These are phyloP conservation scores for Callimorpha dominula DNA, from an alignment of 2,888 invertebrate species.

Conservation along the genomic window DNA sequence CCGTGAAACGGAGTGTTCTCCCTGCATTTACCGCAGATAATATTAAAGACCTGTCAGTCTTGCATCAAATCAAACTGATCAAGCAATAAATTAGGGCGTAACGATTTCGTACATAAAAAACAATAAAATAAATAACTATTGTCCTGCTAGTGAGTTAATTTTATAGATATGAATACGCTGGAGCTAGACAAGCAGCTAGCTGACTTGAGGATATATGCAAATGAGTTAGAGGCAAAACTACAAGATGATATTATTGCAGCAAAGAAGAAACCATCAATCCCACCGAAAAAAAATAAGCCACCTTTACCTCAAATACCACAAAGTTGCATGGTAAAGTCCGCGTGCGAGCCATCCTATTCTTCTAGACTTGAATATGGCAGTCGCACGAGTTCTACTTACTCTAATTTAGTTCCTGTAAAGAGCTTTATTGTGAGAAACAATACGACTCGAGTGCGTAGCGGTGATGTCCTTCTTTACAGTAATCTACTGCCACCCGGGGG, in stretches of 20 bases:
- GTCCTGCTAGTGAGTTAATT: slow-evolving; percentile 25
- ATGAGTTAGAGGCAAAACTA: slow-evolving; percentile 81
- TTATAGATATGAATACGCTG: slow-evolving; percentile 76
- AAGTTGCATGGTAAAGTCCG: slow-evolving; percentile 91
- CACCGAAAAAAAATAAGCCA: slow-evolving; percentile 81
- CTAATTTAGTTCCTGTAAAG: slow-evolving; percentile 83
- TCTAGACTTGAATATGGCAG: slow-evolving; percentile 88
- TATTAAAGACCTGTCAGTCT: slow-evolving; percentile 34
- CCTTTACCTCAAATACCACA: slow-evolving; percentile 90
- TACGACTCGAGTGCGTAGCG: slow-evolving; percentile 74
- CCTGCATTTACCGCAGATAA: slow-evolving; percentile 38
- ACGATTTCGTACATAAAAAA: slow-evolving; percentile 34
- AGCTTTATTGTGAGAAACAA: slow-evolving; percentile 83
- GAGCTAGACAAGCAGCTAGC: slow-evolving; percentile 82
- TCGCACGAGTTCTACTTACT: slow-evolving; percentile 81
- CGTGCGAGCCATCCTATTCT: slow-evolving; percentile 92
- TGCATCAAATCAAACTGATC: slow-evolving; percentile 31
- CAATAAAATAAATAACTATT: slow-evolving; percentile 34
- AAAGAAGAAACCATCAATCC: slow-evolving; percentile 81
- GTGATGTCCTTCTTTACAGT: slow-evolving; percentile 81
- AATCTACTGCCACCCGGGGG: slow-evolving; percentile 82
- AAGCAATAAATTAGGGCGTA: slow-evolving; percentile 53
- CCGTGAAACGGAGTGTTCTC: slow-evolving; percentile 22
- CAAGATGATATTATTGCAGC: slow-evolving; percentile 83
- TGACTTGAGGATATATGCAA: slow-evolving; percentile 81